Base-by-base conservation (phyloP, 2,888 invertebrate species). In the Pachymerium ferrugineum region DNA sequence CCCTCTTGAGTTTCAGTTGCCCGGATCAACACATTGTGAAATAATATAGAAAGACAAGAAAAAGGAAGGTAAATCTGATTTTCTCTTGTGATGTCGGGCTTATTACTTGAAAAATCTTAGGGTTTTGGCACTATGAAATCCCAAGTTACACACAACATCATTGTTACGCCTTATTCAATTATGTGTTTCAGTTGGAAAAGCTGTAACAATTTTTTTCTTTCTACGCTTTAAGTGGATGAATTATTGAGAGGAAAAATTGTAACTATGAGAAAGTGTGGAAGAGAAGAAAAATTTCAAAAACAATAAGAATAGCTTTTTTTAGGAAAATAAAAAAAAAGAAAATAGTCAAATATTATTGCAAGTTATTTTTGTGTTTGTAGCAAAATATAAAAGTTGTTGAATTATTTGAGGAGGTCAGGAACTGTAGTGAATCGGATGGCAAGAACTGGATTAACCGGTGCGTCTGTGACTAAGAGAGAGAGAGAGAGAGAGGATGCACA, bases 1-100 rank as follows among this genome's bases (percentile, higher is more conserved):
- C 47, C 16, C 47, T 19, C 6, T 54, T n/a, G 47, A 54, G 47
- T 54, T 54, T 54, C 47, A 54, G 47, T 54, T 54, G 47, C 47
- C n/a, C 47, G 22, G 47, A 54, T 54, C 19, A 54, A 54, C 47
- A 54, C 47, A 22, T 54, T 54, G 22, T 54, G 47, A 54, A 54
- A 54, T 54, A 54, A 54, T 54, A 19, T 54, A 54, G 47, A 54
- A 54, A 54, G 47, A 54, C 47, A 54, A 54, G 47, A 54, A 54
- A 54, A 54, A 54, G 47, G 19, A 54, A 54, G 22, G 19, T 54
- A 54, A 54, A 54, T 54, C 47, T 54, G 47, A 54, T 54, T 54
- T 54, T 54, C 47, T 54, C 47, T 5, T 5, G 47, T 54, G 47
- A 54, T 54, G 47, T 54, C 47, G 47, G 47, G 47, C 47, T 54